Conservation (phyloP, 2,113 vertebrate species). For the Charadrius vociferus region DNA sequence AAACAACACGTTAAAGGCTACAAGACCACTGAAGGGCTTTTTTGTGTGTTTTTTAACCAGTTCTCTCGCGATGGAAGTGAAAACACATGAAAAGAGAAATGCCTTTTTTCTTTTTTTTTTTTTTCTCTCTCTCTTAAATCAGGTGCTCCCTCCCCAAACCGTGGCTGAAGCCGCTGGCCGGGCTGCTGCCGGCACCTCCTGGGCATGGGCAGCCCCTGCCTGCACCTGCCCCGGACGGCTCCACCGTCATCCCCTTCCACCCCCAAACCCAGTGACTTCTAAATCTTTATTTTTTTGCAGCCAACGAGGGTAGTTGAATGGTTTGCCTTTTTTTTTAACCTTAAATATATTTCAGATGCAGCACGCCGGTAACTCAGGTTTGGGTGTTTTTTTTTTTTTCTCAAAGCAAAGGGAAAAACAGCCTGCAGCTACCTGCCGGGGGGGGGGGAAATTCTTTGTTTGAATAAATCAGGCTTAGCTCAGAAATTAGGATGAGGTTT, state of each 20-base stretch:
- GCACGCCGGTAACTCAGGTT: not conserved
- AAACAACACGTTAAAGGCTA: slow-evolving; percentile 76
- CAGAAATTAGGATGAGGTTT: slow-evolving; percentile 76
- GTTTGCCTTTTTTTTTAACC: no score
- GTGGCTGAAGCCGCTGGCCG: accelerated
- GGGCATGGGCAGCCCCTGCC: not conserved
- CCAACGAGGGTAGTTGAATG: accelerated
- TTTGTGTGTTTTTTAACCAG: slow-evolving; percentile 38
- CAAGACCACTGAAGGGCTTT: slow-evolving; percentile 76
- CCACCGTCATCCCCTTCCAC: no score
- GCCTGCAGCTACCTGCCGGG: not conserved
- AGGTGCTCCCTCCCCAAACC: not conserved
- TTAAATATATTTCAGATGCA: not conserved
- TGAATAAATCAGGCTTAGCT: slow-evolving; percentile 55
- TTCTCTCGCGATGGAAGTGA: slow-evolving; percentile 57
- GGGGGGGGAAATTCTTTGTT: not conserved
- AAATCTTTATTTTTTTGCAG: not conserved
- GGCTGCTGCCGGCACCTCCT: not conserved
- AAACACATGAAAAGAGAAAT: slow-evolving; percentile 61
- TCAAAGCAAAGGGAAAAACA: not conserved
- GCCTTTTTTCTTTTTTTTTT: not conserved
- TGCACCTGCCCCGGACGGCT: not conserved
- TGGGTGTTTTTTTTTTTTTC: not conserved
- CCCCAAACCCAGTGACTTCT: accelerated
- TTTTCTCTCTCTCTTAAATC: not conserved